phyloP scores from a whole-genome alignment of 2,888 invertebrate species.

The Geotrupes spiniger region DNA sequence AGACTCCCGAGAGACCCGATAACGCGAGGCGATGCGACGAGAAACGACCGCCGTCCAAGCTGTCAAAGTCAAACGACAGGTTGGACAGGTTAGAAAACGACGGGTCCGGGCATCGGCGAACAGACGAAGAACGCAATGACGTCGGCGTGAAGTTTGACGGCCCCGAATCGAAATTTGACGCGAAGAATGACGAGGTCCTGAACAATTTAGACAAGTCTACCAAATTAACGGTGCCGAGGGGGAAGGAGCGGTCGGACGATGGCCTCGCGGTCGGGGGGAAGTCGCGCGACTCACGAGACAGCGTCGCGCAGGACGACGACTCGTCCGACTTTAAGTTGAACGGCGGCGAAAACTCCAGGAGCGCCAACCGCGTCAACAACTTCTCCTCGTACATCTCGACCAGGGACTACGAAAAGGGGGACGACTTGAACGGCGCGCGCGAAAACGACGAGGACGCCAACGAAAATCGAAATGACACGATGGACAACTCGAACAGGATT shows the following conservation, averaged over 20 bases:
- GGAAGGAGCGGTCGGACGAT: slow-evolving; percentile 17
- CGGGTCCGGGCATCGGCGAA: background rate
- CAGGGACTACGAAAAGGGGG: slow-evolving; percentile 50
- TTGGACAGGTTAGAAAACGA: background rate
- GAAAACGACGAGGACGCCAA: slow-evolving; percentile 2
- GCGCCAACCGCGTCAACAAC: slow-evolving; percentile 55
- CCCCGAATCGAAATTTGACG: slow-evolving; percentile 1
- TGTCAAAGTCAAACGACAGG: slow-evolving; percentile 22
- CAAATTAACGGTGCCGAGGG: slow-evolving; percentile 24
- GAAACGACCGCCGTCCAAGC: slow-evolving; percentile 22
- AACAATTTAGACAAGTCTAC: slow-evolving; percentile 16
- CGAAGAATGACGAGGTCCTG: slow-evolving; percentile 4
- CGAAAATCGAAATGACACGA: slow-evolving; percentile 13
- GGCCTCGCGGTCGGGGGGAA: slow-evolving; percentile 20
- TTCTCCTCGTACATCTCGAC: slow-evolving; percentile 61
- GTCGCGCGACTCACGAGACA: background rate
- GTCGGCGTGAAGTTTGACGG: slow-evolving; percentile 2
- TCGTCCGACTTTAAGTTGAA: slow-evolving; percentile 2
- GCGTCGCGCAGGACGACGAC: background rate
- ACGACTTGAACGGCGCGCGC: slow-evolving; percentile 29
- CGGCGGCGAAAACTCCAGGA: background rate
- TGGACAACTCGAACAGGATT: slow-evolving; percentile 9
- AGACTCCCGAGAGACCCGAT: slow-evolving; percentile 41
- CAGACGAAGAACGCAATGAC: slow-evolving; percentile 8
- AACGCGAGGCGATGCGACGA: slow-evolving; percentile 30